Conservation (phyloP, 2,888 invertebrate genomes). For the Hermaeophaga mercurialis region DNA sequence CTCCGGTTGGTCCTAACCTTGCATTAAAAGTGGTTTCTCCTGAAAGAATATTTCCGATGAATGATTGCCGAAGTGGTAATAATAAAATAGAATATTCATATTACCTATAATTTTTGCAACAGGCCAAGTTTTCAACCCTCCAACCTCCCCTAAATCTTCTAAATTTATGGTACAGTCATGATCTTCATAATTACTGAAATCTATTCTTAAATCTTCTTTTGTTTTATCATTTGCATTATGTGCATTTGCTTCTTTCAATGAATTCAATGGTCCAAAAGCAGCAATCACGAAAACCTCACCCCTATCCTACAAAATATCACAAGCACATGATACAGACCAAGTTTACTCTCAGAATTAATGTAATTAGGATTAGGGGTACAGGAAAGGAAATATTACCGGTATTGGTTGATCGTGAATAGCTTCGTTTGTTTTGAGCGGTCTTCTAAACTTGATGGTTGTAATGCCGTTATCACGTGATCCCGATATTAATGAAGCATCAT, state of each 20-base stretch:
- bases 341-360: too few relatives aligned
- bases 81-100: not conserved
- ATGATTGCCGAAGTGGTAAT: too few relatives aligned
- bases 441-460: slow-evolving; percentile 83
- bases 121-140: slow-evolving; percentile 72
- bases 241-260: slow-evolving; percentile 80
- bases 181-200: slow-evolving; percentile 75
- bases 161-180: slow-evolving; percentile 74
- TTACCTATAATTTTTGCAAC: slow-evolving; percentile 64
- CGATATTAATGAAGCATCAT: slow-evolving; percentile 67
- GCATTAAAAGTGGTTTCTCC: slow-evolving; percentile 70
- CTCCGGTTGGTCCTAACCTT: slow-evolving; percentile 84
- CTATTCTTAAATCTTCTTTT: slow-evolving; percentile 74
- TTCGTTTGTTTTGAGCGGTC: slow-evolving; percentile 79
- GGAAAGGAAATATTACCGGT: slow-evolving; percentile 65
- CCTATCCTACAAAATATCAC: too few relatives aligned
- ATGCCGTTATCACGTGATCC: slow-evolving; percentile 81
- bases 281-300: slow-evolving; percentile 68
- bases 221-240: slow-evolving; percentile 77
- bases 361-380: not conserved
- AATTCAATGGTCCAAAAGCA: slow-evolving; percentile 84
- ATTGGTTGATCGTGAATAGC: slow-evolving; percentile 66
- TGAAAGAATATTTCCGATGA: slow-evolving; percentile 28
- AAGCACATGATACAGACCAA: too few relatives aligned
- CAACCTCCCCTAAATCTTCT: slow-evolving; percentile 64